Base-by-base conservation (phyloP, 2,888 invertebrate species). In the Aleiodes testaceus region DNA sequence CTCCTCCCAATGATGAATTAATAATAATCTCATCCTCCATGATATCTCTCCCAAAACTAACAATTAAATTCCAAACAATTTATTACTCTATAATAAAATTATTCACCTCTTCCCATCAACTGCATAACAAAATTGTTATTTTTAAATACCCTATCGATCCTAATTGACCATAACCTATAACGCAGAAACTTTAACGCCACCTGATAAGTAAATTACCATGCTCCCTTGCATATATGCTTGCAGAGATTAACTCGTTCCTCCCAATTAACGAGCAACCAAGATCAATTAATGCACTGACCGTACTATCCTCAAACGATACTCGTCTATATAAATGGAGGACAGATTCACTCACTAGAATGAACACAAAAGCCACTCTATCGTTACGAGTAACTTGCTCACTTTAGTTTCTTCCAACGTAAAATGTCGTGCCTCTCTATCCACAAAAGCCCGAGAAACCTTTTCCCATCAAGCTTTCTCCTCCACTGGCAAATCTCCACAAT, bases 401-500 rank as follows among this genome's bases (percentile, higher is more conserved):
- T 53, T 53, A 12, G 53, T 53, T 22, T 22, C 18, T 9, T 18
- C 9, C 11, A 36, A 20, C 53, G 18, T 53, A 18, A n/a, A 55
- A 55, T 55, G 2, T 55, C 55, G 68, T n/a, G 66, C 45, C 52
- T 67, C 69, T 22, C 45, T 26, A 26, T 26, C 26, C 26, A 64
- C 72, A 36, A 36, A 66, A 76, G 70, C 65, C 69, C 70, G 65
- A 74, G 71, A 73, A 75, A 77, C 74, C 77, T 72, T 63, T 70
- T 53, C n/a, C 70, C 74, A 74, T 75, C 45, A 49, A 45, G 59
- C 63, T 9, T 71, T 11, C 52, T 53, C 45, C 59, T 52, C 26
- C 36, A 30, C 53, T 66, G 64, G 49, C 63, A 55, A 26, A 68
- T 67, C 61, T 67, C 70, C 36, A n/a, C 36, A 22, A 30, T 55